phyloP scores from a whole-genome alignment of 2,888 invertebrate species.

The Euclidia mi region DNA sequence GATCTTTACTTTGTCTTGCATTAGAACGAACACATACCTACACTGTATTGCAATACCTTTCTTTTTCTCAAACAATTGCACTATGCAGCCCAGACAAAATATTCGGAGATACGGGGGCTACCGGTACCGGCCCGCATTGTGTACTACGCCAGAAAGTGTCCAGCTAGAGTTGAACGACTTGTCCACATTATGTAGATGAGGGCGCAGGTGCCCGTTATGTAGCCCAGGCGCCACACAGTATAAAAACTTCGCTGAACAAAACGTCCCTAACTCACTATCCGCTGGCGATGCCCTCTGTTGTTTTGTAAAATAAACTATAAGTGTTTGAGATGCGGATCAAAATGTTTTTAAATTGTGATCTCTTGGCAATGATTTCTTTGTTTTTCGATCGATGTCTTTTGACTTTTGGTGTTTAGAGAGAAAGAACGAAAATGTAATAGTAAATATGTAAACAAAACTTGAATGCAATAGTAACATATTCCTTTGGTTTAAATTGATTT shows the following conservation, averaged over 20 bases:
- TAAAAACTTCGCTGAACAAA: slow-evolving; percentile 84
- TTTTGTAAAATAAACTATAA: slow-evolving; percentile 43
- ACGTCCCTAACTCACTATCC: slow-evolving; percentile 83
- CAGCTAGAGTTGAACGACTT: slow-evolving; percentile 81
- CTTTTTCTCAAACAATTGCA: no score
- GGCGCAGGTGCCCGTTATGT: slow-evolving; percentile 87
- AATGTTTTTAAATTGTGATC: slow-evolving; percentile 24
- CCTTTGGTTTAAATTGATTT: no score
- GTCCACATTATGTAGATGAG: slow-evolving; percentile 89
- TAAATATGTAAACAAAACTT: no score
- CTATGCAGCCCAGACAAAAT: no score
- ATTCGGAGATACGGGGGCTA: no score
- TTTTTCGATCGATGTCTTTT: not conserved
- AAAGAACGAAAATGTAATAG: no score
- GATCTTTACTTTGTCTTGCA: no score
- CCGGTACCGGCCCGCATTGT: no score
- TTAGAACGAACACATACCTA: no score
- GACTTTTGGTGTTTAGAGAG: no score
- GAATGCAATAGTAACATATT: no score
- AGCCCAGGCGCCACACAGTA: slow-evolving; percentile 74
- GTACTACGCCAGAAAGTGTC: slow-evolving; percentile 73
- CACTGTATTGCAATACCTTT: no score
- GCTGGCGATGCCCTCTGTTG: slow-evolving; percentile 66
- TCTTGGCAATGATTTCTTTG: not conserved
- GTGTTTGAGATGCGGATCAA: slow-evolving; percentile 31